These are phyloP conservation scores for Clarias batrachus DNA, from an alignment of 2,113 vertebrate genomes.

Conservation along the genomic window DNA sequence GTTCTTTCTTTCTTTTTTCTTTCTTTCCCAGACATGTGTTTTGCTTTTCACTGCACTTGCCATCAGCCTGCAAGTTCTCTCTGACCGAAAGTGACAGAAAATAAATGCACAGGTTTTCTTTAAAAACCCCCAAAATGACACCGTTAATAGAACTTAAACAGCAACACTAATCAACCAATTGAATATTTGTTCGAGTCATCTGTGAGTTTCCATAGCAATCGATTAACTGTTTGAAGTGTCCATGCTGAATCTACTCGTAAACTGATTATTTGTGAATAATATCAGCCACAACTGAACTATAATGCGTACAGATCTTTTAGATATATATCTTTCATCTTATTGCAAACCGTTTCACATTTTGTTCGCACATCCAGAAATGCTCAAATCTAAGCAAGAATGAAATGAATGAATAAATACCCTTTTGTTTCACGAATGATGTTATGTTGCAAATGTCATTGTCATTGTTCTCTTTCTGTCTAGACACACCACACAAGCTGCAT, in stretches of 20 bases:
- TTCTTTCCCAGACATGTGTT: neutral
- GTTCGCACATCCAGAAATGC: neutral
- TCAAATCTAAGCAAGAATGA: neutral
- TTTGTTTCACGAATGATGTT: neutral
- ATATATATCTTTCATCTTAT: neutral
- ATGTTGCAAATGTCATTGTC: neutral
- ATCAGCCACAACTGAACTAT: neutral
- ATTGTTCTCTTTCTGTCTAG: neutral
- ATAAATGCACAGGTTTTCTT: neutral
- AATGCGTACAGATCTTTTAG: neutral
- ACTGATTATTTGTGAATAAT: neutral
- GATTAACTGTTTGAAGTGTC: too few relatives aligned
- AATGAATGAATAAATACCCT: neutral
- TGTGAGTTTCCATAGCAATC: too few relatives aligned
- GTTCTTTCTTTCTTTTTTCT: neutral
- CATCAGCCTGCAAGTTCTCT: neutral
- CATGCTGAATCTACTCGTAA: too few relatives aligned
- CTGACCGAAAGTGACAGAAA: neutral
- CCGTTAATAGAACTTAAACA: neutral
- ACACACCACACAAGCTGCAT: neutral
- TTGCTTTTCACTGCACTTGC: neutral
- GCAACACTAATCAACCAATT: neutral
- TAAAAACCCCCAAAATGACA: neutral
- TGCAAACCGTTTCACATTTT: neutral
- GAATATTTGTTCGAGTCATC: neutral